These are phyloP conservation scores for Bradypus variegatus DNA, from an alignment of 2,797 vertebrate species.

Conservation along the genomic window DNA sequence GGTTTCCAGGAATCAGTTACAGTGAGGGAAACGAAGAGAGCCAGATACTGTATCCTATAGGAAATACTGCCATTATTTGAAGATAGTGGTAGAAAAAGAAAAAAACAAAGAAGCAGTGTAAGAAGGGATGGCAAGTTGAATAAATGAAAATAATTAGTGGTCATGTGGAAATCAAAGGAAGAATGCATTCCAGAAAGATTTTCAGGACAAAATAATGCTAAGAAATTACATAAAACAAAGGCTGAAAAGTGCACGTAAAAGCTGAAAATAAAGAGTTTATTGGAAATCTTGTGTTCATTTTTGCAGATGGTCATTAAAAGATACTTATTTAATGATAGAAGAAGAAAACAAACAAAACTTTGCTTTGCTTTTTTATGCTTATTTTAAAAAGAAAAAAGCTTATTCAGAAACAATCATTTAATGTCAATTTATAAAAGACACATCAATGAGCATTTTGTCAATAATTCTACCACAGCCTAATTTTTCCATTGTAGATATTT, in stretches of 20 bases:
- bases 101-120: neutral
- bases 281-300: neutral
- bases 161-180: neutral
- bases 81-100: neutral
- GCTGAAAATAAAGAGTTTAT: neutral
- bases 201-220: neutral
- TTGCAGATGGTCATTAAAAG: neutral
- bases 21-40: neutral
- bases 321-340: neutral
- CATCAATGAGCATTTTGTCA: neutral
- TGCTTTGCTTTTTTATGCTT: neutral
- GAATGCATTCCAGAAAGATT: neutral
- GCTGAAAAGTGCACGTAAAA: neutral
- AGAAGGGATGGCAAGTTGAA: neutral
- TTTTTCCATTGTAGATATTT: neutral
- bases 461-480: neutral
- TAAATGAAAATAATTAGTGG: neutral
- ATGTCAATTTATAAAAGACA: neutral
- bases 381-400: no score
- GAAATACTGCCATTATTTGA: neutral
- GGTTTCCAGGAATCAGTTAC: neutral
- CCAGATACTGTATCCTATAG: neutral
- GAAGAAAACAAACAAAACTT: neutral
- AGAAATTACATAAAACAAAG: neutral
- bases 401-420: neutral